phyloP scores from a whole-genome alignment of 2,888 invertebrate genomes.

The Heliconius sara region DNA sequence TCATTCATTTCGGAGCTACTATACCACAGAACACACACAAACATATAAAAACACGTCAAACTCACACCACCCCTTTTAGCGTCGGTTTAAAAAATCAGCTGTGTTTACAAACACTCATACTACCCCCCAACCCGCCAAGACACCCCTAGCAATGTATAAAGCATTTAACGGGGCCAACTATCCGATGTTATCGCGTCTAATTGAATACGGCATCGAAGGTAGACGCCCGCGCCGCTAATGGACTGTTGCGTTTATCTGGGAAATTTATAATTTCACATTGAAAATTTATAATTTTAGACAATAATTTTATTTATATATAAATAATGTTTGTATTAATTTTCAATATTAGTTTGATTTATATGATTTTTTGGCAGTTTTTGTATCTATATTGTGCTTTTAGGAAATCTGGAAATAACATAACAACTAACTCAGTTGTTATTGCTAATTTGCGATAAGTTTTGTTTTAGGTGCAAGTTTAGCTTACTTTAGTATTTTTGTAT shows the following conservation, averaged over 20 bases:
- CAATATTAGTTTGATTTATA: background rate
- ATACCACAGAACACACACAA: background rate
- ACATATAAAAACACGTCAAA: background rate
- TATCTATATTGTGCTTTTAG: no score
- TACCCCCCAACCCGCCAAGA: conserved; percentile 3
- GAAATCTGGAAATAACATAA: no score
- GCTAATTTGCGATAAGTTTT: no score
- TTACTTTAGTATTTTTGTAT: no score
- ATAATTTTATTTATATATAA: background rate
- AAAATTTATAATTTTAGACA: conserved; percentile 23
- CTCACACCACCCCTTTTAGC: background rate
- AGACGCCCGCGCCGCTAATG: conserved; percentile 38
- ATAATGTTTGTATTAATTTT: background rate
- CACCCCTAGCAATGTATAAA: conserved; percentile 27
- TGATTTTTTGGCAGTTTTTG: background rate
- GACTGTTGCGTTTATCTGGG: conserved; percentile 35
- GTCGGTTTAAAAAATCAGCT: background rate
- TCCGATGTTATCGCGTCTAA: conserved; percentile 42
- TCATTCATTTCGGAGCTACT: background rate
- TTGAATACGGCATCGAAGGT: conserved; percentile 40
- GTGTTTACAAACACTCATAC: conserved; percentile 21
- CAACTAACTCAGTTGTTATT: no score
- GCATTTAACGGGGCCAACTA: conserved; percentile 39
- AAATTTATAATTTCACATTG: conserved; percentile 38
- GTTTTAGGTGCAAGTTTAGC: no score